Base-by-base conservation (phyloP, 1,140 invertebrate species). In the Leptonema lineaticorne region DNA sequence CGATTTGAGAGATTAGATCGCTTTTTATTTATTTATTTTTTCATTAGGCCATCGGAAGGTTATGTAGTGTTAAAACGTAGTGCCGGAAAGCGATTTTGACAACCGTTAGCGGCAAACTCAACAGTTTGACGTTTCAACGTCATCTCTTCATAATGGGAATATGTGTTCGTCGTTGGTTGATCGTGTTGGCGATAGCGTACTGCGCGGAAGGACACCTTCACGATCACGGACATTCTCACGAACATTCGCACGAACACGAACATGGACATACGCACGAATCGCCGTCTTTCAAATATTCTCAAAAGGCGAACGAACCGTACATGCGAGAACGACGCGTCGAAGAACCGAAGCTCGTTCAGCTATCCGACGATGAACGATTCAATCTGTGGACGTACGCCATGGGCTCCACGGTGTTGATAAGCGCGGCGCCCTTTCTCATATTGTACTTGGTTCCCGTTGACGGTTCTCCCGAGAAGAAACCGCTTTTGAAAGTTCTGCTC, bases 361-460 rank as follows among this genome's bases (percentile, higher is more conserved):
- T 69, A 16, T 9, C 37, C 9, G 37, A 77, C 68, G 77, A 75
- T 20, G 82, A 85, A n/a, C n/a, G n/a, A n/a, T n/a, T n/a, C n/a
- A n/a, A n/a, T 63, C 81, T 95, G 33, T 93, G 94, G 86, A 68
- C 91, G n/a, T 86, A 92, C 78, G 93, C 94, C 2, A 85, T 96
- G 75, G 87, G 87, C 8, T 94, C 96, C 0, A 99, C 97, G 0
- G 75, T 97, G 8, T 82, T 97, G 37, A 98, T 99, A 74, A 98
- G 95, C 79, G 86, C 92, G 53, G 94, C 94, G 11, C 97, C 97
- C 0, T 96, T 96, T 76, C 82, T 98, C 18, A 91, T 99, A 67
- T 84, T 99, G 1, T 93, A 97, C 75, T 88, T 97, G 63, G 94
- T 99, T 74, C 97, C 96, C 0, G 82, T 99, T 56, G 90, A 96